Evolutionary conservation across 2,888 invertebrate genomes (phyloP).

Genomic region (Thereva unica): DNA sequence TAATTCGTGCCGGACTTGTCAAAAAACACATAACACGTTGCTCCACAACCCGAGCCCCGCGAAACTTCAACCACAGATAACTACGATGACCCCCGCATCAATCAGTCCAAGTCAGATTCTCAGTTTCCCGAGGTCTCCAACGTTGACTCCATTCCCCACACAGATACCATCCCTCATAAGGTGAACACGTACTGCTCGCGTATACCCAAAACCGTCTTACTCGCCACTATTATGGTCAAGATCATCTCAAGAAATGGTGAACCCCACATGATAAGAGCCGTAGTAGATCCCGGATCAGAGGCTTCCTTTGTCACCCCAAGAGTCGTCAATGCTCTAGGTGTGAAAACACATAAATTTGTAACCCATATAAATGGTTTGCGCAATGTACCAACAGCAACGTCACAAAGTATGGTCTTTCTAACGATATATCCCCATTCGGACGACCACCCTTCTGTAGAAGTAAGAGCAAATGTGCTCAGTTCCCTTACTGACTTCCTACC

Average conservation of each 20-base stretch:
- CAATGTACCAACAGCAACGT: not conserved
- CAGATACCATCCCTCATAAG: not conserved
- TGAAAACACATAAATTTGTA: not conserved
- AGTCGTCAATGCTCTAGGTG: not conserved
- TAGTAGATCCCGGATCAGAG: slow-evolving; percentile 2
- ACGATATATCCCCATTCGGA: not conserved
- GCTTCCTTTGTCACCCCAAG: not conserved
- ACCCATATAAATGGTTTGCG: not conserved
- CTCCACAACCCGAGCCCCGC: no score
- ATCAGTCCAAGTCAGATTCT: not conserved
- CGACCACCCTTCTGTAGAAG: not conserved
- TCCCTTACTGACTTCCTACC: not conserved
- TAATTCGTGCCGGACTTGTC: no score
- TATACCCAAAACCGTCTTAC: not conserved
- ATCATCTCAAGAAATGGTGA: not conserved
- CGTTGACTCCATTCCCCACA: not conserved
- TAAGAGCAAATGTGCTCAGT: not conserved
- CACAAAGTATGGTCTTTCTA: not conserved
- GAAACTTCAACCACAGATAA: no score
- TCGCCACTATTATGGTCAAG: slow-evolving; percentile 2
- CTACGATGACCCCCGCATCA: no score
- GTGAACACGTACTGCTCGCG: not conserved
- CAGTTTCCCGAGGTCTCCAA: not conserved
- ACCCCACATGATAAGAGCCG: not conserved
- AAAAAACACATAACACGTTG: no score